Evolutionary conservation across 2,113 vertebrate species (phyloP).

Genomic region (Engraulis encrasicolus): DNA sequence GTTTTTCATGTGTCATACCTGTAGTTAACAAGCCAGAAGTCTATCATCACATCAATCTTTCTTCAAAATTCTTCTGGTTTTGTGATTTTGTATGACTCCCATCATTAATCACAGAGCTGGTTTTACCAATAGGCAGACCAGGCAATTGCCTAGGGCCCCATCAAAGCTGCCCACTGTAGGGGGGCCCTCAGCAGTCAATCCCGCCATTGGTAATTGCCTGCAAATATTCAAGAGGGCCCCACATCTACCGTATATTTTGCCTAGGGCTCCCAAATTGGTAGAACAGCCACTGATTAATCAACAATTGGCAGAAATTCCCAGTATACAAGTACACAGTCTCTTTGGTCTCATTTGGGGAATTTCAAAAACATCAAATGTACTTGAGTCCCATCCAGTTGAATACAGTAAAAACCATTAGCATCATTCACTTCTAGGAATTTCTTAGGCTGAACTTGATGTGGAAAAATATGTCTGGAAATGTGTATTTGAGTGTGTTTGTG

Average conservation of each 20-base stretch:
- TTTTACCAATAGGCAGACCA: too few species aligned
- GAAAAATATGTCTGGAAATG: background rate
- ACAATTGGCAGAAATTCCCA: too few species aligned
- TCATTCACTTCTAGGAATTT: background rate
- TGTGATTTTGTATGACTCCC: background rate
- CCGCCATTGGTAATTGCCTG: too few species aligned
- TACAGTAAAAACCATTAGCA: background rate
- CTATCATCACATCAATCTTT: background rate
- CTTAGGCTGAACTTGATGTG: background rate
- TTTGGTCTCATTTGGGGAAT: background rate
- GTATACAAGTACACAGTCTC: background rate
- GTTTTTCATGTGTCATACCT: background rate
- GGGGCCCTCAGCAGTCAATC: too few species aligned
- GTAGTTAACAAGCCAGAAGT: background rate
- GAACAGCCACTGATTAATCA: too few species aligned
- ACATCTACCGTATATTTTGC: too few species aligned
- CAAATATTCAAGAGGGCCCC: too few species aligned
- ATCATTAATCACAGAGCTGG: background rate
- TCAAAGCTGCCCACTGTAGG: too few species aligned
- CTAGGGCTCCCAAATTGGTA: too few species aligned
- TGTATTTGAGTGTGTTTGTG: background rate
- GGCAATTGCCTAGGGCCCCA: too few species aligned
- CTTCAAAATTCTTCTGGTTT: background rate
- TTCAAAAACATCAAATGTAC: background rate
- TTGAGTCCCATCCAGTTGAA: background rate